Conservation (phyloP, 2,888 invertebrate species). For the Apotomis capreana region DNA sequence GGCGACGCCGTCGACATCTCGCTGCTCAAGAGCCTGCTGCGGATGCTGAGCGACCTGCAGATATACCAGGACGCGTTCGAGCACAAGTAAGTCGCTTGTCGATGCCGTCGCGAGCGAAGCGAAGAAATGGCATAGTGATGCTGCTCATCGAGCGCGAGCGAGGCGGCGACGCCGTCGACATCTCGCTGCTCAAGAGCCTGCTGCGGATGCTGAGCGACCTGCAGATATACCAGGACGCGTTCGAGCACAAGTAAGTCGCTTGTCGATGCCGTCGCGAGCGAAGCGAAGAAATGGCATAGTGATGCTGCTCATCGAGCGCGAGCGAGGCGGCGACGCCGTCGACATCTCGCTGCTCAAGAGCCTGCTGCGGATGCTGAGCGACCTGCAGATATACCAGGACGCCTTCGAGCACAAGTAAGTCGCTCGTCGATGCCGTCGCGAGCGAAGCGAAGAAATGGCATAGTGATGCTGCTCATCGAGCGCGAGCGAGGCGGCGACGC, state of each 20-base stretch:
- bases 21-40: conserved; percentile 94
- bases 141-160: conserved; percentile 97
- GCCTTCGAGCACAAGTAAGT: conserved; percentile 92
- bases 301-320: conserved; percentile 95
- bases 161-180: conserved; percentile 96
- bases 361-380: conserved; percentile 97
- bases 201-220: conserved; percentile 98
- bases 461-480: conserved; percentile 91
- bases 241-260: conserved; percentile 88
- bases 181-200: conserved; percentile 95
- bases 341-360: conserved; percentile 97
- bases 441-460: too few species aligned
- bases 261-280: conserved; percentile 36
- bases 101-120: background rate
- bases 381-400: conserved; percentile 96
- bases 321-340: conserved; percentile 96
- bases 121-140: conserved; percentile 60
- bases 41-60: conserved; percentile 98
- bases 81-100: conserved; percentile 84
- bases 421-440: conserved; percentile 42
- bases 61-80: conserved; percentile 96
- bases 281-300: too few species aligned
- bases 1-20: conserved; percentile 97
- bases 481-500: conserved; percentile 97
- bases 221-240: conserved; percentile 95